Evolutionary conservation across 1,140 invertebrate species (phyloP).

Genomic region (Lordiphosa mommai): DNA sequence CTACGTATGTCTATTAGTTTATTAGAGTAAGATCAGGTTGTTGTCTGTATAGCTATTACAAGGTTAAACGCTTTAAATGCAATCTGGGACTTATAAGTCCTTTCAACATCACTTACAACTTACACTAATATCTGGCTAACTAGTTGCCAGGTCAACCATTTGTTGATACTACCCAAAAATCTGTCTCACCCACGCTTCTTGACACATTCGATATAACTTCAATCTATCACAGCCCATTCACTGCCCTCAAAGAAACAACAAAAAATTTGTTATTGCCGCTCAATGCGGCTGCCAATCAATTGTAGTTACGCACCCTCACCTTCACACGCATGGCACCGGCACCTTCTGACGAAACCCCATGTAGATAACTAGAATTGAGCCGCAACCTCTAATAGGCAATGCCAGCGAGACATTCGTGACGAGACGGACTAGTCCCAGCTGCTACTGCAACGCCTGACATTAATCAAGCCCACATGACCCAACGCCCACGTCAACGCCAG

Average conservation of each 20-base stretch:
- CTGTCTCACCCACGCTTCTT: no score
- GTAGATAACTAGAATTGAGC: conserved; percentile 55
- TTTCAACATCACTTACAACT: no score
- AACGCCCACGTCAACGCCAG: conserved; percentile 18
- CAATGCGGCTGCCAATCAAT: conserved; percentile 36
- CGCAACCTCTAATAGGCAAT: conserved; percentile 60
- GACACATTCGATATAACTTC: conserved; percentile 17
- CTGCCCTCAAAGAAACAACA: conserved; percentile 9
- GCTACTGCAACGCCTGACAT: conserved; percentile 57
- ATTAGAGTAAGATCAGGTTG: no score
- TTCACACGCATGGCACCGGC: neutral
- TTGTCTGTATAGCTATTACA: no score
- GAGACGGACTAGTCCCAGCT: conserved; percentile 34
- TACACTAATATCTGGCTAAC: no score
- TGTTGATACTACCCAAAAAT: neutral
- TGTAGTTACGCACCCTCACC: conserved; percentile 11
- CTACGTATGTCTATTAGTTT: no score
- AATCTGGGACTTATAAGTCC: no score
- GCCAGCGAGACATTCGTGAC: conserved; percentile 18
- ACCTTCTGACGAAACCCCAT: conserved; percentile 24
- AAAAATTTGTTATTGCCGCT: conserved; percentile 8
- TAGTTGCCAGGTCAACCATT: conserved; percentile 3
- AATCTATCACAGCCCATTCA: conserved; percentile 36
- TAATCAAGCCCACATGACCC: conserved; percentile 56
- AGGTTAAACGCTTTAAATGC: no score